Conservation (phyloP, 2,113 vertebrate species). For the Aldabrachelys gigantea region DNA sequence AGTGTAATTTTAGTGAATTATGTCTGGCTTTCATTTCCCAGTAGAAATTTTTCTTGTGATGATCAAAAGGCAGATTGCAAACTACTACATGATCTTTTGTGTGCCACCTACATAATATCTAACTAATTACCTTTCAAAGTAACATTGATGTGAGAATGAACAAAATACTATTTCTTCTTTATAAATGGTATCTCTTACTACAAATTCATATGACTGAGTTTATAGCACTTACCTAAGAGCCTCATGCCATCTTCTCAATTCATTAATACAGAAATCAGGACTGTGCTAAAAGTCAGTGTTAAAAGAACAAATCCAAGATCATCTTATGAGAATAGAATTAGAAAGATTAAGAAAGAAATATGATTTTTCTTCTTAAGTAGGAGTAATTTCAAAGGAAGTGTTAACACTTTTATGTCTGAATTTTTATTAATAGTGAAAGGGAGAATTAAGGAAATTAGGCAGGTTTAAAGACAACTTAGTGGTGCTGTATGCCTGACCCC, state of each 20-base stretch:
- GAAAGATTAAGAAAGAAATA: constrained; percentile 78
- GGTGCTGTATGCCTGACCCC: constrained; percentile 40
- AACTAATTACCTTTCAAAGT: constrained; percentile 59
- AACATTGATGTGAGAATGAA: constrained; percentile 36
- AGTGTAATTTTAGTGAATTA: constrained; percentile 85
- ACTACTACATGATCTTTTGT: constrained; percentile 64
- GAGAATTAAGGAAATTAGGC: constrained; percentile 39
- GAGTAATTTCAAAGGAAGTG: constrained; percentile 70
- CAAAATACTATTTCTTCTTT: constrained; percentile 62
- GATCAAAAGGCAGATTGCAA: constrained; percentile 74
- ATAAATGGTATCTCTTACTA: constrained; percentile 50
- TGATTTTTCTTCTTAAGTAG: constrained; percentile 77
- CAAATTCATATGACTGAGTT: constrained; percentile 68
- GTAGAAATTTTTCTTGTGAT: constrained; percentile 81
- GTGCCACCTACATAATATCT: constrained; percentile 53
- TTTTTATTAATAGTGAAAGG: constrained; percentile 39
- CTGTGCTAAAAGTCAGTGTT: constrained; percentile 68
- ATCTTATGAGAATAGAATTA: constrained; percentile 79
- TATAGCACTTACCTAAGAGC: constrained; percentile 75
- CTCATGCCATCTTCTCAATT: constrained; percentile 76
- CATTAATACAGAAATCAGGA: constrained; percentile 76
- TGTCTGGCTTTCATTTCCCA: constrained; percentile 84
- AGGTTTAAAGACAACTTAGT: constrained; percentile 51
- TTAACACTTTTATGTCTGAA: constrained; percentile 73
- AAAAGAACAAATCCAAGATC: constrained; percentile 79